Evolutionary conservation across 2,888 invertebrate genomes (phyloP), one percentile per base, ranked within the genome.

Genomic region (Xanthorhoe spadicearia): DNA sequence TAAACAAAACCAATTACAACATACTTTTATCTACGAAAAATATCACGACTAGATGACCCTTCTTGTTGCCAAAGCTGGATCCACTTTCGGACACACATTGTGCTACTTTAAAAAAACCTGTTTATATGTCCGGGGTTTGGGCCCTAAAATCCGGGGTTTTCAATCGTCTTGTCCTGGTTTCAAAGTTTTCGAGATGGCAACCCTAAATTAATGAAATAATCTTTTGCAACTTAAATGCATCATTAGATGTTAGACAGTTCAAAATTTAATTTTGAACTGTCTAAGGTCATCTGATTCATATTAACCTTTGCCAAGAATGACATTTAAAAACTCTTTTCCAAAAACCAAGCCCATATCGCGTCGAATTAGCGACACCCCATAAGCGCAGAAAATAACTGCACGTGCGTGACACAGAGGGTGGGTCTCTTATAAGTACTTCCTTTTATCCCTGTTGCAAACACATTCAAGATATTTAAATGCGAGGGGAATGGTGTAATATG

Each of bases 301-400:
- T 38, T 3, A 56, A 46, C 2, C 7, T 23, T 23, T 32, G 18
- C 48, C 15, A 48, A 8, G 55, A 59, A 68, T 56, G 15, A 48
- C 19, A 17, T 53, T 64, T 64, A 13, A 56, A 52, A 56, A 50
- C 49, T 62, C 32, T 55, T 54, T 55, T 60, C 49, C 55, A 59
- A 46, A 50, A 62, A 55, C 61, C 48, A 64, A 59, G 58, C 67
- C 64, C 67, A 69, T 57, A 58, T 19, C 60, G 50, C 77, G 76
- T 75, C 73, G 73, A 68, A 67, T 69, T 73, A 71, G 73, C 79
- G 79, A 83, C 82, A 83, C 83, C 77, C 74, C 75, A 78, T 82
- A 79, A 82, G 85, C 74, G 82, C 81, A 81, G 80, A 83, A 64
- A 87, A 83, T 88, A 86, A 85, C 82, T 82, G 83, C 85, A 83